These are phyloP conservation scores for Chlorocebus sabaeus DNA, from an alignment of 2,113 vertebrate genomes.

Conservation along the genomic window DNA sequence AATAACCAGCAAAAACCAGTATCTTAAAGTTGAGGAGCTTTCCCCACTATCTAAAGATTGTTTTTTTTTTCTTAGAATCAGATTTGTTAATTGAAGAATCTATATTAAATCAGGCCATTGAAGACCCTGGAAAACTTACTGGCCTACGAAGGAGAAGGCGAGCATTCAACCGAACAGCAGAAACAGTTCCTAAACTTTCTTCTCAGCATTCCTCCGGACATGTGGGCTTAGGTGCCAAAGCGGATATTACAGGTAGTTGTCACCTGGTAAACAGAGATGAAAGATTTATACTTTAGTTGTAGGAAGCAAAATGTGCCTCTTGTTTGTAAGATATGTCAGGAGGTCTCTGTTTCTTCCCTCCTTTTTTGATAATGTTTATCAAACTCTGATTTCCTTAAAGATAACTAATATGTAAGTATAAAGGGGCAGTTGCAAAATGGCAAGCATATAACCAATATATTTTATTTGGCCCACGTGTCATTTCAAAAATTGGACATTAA, in stretches of 20 bases:
- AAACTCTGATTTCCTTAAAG: not conserved
- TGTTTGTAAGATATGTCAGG: not conserved
- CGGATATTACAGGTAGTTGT: conserved; percentile 77
- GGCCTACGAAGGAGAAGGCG: conserved; percentile 88
- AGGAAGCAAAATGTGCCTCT: not conserved
- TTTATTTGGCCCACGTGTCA: not conserved
- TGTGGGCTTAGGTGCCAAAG: conserved; percentile 63
- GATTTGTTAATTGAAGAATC: conserved; percentile 93
- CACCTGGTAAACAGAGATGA: not conserved
- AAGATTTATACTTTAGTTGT: not conserved
- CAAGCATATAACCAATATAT: not conserved
- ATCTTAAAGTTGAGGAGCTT: not conserved
- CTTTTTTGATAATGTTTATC: conserved; percentile 24
- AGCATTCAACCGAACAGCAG: conserved; percentile 86
- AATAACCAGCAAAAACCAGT: not conserved
- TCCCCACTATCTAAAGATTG: not conserved
- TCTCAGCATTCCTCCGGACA: conserved; percentile 75
- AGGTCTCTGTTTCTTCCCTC: not conserved
- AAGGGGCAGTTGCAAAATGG: conserved; percentile 7
- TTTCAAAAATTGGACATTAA: not conserved
- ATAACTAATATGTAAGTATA: not conserved
- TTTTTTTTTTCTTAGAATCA: conserved; percentile 82
- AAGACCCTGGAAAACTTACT: conserved; percentile 87
- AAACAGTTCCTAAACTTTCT: conserved; percentile 84
- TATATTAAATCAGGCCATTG: conserved; percentile 85